Evolutionary conservation across 2,113 vertebrate species (phyloP).

Genomic region (Pteruthius melanotis): DNA sequence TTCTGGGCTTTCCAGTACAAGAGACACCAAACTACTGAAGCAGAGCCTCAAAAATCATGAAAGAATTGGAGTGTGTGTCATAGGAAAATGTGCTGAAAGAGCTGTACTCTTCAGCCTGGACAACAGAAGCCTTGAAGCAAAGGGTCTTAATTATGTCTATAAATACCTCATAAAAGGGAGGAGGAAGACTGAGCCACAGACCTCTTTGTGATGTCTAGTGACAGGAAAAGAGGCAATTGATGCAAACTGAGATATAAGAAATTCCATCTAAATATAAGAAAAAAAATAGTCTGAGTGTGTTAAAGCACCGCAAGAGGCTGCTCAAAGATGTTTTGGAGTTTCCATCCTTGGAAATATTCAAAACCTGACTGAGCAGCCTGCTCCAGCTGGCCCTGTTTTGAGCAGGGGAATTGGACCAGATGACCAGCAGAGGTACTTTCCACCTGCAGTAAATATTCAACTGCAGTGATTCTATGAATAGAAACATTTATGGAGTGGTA

Average conservation of each 20-base stretch:
- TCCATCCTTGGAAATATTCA: neutral
- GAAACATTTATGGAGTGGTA: neutral
- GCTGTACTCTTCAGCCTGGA: neutral
- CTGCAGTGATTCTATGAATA: neutral
- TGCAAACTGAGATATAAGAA: neutral
- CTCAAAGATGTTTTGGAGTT: neutral
- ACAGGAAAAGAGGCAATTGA: neutral
- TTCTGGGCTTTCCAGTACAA: neutral
- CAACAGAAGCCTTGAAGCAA: rapidly evolving
- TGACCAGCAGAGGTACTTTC: neutral
- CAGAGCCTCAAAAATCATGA: neutral
- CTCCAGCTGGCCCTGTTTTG: neutral
- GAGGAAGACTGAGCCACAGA: neutral
- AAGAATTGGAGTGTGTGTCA: neutral
- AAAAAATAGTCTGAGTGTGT: neutral
- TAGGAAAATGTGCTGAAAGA: neutral
- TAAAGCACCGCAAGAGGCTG: neutral
- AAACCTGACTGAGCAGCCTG: neutral
- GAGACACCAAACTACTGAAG: neutral
- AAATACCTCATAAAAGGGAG: neutral
- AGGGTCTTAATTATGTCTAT: neutral
- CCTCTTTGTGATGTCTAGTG: neutral
- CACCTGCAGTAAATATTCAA: neutral
- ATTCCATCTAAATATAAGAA: neutral
- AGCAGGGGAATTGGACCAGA: neutral